Base-by-base conservation (phyloP, 2,888 invertebrate genomes). In the Scelioninae gen. 2 region DNA sequence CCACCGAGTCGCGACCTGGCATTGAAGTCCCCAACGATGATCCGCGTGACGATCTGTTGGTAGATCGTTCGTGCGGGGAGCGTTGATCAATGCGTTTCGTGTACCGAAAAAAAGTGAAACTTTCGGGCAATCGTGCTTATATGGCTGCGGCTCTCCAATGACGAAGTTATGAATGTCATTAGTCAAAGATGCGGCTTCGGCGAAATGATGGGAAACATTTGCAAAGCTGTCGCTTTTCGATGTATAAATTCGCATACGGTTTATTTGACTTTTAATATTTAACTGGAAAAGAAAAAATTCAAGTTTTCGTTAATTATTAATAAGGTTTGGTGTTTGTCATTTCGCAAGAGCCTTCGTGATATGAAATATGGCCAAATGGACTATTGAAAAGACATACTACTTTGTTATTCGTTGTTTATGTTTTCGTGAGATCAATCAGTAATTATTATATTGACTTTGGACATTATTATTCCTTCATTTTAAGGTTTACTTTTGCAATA, bases 11-110 rank as follows among this genome's bases (percentile, higher is more conserved):
- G 73, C 50, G 64, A 76, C 78, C 81, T 76, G 69, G 81, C 81
- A 74, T 81, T 81, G 80, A 81, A 81, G 78, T 81, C 81, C 78
- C 78, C 46, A 73, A 73, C 64, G 7, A 63, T 15, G 43, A 68
- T 73, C 73, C 52, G 43, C 43, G 64, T 41, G 46, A n/a, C 41
- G 39, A 60, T 48, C 19, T 58, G 53, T 16, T 13, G 19, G n/a
- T 39, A 31, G 43, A 72, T 65, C 61, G 53, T 53, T 33, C 39
- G 18, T 13, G 41, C 15, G 15, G n/a, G 11, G 33, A 19, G 15
- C 33, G 37, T 15, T 16, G 53, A 25, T 60, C 13, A 19, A 39
- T 41, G 10, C 39, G 33, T 37, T 60, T 53, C n/a, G 15, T 28
- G 37, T 7, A 1, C 45, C 45, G 22, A n/a, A 46, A 37, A 48